These are phyloP conservation scores for Sebastes taczanowskii DNA, from an alignment of 2,797 vertebrate species.

Conservation along the genomic window DNA sequence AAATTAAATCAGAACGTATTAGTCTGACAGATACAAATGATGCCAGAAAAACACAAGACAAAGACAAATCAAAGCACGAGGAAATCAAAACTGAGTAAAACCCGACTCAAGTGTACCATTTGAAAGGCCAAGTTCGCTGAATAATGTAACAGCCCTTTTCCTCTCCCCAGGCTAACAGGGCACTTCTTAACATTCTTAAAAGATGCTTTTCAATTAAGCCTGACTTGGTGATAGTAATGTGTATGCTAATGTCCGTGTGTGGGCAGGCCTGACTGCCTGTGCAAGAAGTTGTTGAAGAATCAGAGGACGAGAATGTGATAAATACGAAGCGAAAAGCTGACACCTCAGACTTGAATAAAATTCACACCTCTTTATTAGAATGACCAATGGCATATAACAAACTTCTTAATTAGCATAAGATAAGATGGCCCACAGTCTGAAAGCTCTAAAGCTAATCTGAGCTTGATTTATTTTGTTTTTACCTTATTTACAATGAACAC, in stretches of 20 bases:
- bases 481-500: neutral
- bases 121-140: slow-evolving; percentile 54
- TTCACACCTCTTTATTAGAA: neutral
- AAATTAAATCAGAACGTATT: neutral
- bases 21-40: neutral
- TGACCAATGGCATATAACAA: neutral
- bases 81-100: slow-evolving; percentile 29
- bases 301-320: slow-evolving; percentile 6
- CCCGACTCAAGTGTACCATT: slow-evolving; percentile 30
- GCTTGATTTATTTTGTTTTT: slow-evolving; percentile 1
- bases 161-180: slow-evolving; percentile 44
- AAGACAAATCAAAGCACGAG: slow-evolving; percentile 22
- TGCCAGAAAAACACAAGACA: neutral
- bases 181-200: slow-evolving; percentile 51
- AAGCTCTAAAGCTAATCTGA: neutral
- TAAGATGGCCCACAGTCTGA: neutral
- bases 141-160: slow-evolving; percentile 55
- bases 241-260: slow-evolving; percentile 38
- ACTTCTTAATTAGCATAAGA: slow-evolving; percentile 18
- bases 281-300: neutral
- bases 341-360: slow-evolving; percentile 9
- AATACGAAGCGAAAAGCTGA: neutral
- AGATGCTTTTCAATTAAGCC: slow-evolving; percentile 68
- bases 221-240: slow-evolving; percentile 35
- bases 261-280: neutral